Percentiles rank a stretch among this genome's conserved stretches.
These are phyloP conservation scores for Neotoma lepida DNA, from an alignment of 2,113 vertebrate species.

Conservation along the genomic window DNA sequence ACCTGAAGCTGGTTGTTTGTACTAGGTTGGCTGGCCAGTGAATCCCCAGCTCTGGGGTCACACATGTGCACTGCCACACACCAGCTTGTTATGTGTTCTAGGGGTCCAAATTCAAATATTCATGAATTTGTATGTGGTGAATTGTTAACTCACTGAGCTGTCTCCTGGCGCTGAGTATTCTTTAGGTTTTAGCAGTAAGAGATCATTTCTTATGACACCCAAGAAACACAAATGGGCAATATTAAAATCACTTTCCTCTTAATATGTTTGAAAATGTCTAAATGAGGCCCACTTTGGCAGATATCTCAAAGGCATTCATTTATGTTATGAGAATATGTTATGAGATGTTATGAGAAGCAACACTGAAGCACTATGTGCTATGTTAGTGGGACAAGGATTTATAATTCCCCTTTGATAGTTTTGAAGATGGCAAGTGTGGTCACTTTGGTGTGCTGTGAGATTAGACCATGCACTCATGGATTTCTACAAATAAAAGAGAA, in stretches of 20 bases:
- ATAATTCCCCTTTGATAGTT: not conserved
- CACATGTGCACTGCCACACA: not conserved
- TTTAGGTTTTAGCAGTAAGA: not conserved
- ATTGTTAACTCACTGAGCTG: not conserved
- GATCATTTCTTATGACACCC: constrained; percentile 44
- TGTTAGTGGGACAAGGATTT: not conserved
- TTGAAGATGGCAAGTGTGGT: not conserved
- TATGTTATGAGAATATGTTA: no score
- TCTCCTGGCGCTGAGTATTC: not conserved
- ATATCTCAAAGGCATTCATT: not conserved
- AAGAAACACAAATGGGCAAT: not conserved
- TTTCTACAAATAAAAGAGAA: constrained; percentile 25
- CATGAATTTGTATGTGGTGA: not conserved
- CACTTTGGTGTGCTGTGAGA: not conserved
- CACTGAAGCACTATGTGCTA: not conserved
- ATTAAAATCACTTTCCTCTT: constrained; percentile 47
- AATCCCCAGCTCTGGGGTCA: not conserved
- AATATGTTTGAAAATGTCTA: constrained; percentile 50
- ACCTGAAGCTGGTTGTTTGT: not conserved
- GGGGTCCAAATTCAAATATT: not conserved
- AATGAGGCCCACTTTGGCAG: not conserved
- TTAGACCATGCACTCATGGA: not conserved
- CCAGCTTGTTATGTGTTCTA: not conserved
- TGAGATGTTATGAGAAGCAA: no score
- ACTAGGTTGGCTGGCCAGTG: not conserved